Percentiles rank a stretch among this genome's conserved stretches.
phyloP scores from a whole-genome alignment of 2,113 vertebrate species.

The Platichthys stellatus region DNA sequence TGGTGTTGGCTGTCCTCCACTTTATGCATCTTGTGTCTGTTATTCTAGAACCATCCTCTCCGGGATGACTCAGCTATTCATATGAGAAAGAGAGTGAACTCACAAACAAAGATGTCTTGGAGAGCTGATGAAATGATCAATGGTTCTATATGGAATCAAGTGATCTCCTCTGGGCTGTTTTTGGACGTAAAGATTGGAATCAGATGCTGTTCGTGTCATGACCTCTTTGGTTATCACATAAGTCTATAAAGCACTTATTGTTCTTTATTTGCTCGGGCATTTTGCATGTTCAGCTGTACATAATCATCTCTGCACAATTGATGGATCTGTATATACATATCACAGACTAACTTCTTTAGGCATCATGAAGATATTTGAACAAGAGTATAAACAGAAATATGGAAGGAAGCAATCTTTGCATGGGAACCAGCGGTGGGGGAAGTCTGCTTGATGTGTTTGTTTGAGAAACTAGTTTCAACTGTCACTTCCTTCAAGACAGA shows the following conservation, averaged over 20 bases:
- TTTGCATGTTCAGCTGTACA: too few species aligned
- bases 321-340: too few species aligned
- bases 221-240: background rate
- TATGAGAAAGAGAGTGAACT: constrained; percentile 16
- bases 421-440: background rate
- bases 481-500: constrained; percentile 6
- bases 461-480: background rate
- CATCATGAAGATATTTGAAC: background rate
- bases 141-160: background rate
- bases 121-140: background rate
- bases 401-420: background rate
- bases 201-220: constrained; percentile 61
- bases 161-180: background rate
- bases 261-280: constrained; percentile 9
- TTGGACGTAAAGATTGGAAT: constrained; percentile 8
- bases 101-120: constrained; percentile 28
- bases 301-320: too few species aligned
- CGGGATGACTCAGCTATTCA: constrained; percentile 15
- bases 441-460: constrained; percentile 26
- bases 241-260: background rate
- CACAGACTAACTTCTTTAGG: constrained; percentile 5
- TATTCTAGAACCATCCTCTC: background rate
- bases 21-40: constrained; percentile 1
- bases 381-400: constrained; percentile 10
- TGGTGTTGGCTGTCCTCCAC: constrained; percentile 7